Base-by-base conservation (phyloP, 2,888 invertebrate genomes). In the Orthosia incerta region DNA sequence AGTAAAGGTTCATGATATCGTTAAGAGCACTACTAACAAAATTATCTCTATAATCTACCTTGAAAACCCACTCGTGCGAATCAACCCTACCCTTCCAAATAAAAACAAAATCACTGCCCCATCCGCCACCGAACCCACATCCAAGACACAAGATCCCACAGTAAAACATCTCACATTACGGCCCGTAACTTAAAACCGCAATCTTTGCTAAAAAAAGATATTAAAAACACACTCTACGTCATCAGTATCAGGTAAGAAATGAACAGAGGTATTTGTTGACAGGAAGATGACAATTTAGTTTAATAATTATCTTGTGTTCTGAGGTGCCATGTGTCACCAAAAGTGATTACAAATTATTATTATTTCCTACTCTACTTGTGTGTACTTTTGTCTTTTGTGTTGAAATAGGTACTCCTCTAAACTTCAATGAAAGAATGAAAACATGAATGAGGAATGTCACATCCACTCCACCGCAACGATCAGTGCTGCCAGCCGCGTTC, bases 201-300 rank as follows among this genome's bases (percentile, higher is more conserved):
- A 57, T 18, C 9, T 50, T 46, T 4, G 15, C 3, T 0, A 18
- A 48, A 70, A 59, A 20, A 20, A 56, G 3, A 31, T 48, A 50
- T n/a, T 57, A 48, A n/a, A 39, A 56, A 26, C 31, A 55, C 23
- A 48, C 26, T 62, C 13, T 11, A 45, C 12, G 23, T 15, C 23
- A 16, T 16, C 9, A 20, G 60, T 2, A 53, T 4, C 59, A 76
- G 71, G 76, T 71, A 64, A 71, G 26, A 48, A 48, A 53, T 59
- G 20, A 55, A 45, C 45, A 12, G 11, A n/a, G 63, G 48, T n/a
- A 50, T 56, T n/a, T 15, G 4, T 31, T 46, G 51, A 23, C 75
- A 78, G 75, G 71, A 75, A 71, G 39, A 15, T 1, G 13, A 51
- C 57, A 39, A 70, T 75, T 70, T 71, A 61, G n/a, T 61, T 31